phyloP scores from a whole-genome alignment of 2,888 invertebrate species.

The Drosophila neoperkinsi region DNA sequence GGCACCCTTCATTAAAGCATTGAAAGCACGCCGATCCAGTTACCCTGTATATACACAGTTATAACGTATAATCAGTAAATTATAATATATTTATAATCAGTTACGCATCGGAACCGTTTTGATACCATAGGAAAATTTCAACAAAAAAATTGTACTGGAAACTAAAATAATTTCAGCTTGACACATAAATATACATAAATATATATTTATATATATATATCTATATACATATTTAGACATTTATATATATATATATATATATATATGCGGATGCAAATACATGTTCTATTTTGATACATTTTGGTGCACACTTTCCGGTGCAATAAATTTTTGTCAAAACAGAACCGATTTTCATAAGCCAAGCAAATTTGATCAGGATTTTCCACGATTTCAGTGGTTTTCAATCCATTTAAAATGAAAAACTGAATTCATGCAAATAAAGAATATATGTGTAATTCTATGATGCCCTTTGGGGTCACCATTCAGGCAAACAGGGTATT shows the following conservation, averaged over 20 bases:
- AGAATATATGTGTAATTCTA: background rate
- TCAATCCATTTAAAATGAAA: background rate
- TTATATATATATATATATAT: no score
- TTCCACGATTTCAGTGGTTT: background rate
- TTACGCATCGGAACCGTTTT: background rate
- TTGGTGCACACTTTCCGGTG: background rate
- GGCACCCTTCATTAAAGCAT: background rate
- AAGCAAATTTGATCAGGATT: background rate
- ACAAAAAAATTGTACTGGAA: background rate
- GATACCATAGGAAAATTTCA: background rate
- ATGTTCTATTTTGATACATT: background rate
- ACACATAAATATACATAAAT: no score
- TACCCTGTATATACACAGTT: background rate
- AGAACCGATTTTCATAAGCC: background rate
- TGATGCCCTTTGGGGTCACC: background rate
- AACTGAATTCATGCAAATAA: background rate
- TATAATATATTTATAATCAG: no score
- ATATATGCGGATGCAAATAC: background rate
- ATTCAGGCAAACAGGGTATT: background rate
- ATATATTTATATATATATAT: no score
- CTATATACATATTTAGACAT: no score
- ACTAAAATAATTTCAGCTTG: no score
- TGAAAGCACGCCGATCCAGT: background rate
- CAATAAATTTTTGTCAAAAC: background rate
- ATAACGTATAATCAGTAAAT: no score